Evolutionary conservation across 2,888 invertebrate genomes (phyloP).

Genomic region (Torymus aiolomorphi): DNA sequence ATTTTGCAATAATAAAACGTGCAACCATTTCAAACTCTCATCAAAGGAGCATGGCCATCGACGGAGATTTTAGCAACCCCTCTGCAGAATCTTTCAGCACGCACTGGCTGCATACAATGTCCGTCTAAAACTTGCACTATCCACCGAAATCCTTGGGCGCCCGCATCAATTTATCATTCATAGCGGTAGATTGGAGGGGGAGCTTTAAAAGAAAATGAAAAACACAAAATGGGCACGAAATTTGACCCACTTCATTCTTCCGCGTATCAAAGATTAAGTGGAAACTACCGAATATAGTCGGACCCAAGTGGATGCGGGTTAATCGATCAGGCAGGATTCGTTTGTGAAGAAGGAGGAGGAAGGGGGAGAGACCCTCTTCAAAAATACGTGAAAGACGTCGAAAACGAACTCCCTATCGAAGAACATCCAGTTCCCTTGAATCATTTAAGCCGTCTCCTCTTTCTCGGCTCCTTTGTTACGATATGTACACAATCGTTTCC

Average conservation of each 20-base stretch:
- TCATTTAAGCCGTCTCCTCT: constrained; percentile 1
- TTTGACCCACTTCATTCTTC: constrained; percentile 35
- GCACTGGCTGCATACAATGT: background rate
- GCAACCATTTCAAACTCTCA: too few relatives aligned
- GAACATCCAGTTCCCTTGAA: constrained; percentile 12
- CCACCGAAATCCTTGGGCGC: background rate
- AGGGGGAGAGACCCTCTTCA: background rate
- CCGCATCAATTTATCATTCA: constrained; percentile 10
- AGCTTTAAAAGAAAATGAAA: constrained; percentile 12
- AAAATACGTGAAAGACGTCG: constrained; percentile 14
- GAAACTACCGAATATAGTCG: constrained; percentile 43
- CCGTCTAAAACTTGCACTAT: background rate
- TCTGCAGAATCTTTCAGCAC: too few relatives aligned
- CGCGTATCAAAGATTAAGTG: constrained; percentile 46
- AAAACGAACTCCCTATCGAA: constrained; percentile 2
- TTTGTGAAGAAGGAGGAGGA: background rate
- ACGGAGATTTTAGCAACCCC: too few relatives aligned
- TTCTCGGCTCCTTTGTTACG: background rate
- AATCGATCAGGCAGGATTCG: constrained; percentile 31
- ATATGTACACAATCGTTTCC: constrained; percentile 4
- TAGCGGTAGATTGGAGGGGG: background rate
- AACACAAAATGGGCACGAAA: constrained; percentile 10
- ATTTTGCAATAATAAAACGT: too few relatives aligned
- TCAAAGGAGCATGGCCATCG: too few relatives aligned
- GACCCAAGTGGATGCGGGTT: constrained; percentile 38